phyloP scores from a whole-genome alignment of 2,888 invertebrate genomes.

The Junonia oenone region DNA sequence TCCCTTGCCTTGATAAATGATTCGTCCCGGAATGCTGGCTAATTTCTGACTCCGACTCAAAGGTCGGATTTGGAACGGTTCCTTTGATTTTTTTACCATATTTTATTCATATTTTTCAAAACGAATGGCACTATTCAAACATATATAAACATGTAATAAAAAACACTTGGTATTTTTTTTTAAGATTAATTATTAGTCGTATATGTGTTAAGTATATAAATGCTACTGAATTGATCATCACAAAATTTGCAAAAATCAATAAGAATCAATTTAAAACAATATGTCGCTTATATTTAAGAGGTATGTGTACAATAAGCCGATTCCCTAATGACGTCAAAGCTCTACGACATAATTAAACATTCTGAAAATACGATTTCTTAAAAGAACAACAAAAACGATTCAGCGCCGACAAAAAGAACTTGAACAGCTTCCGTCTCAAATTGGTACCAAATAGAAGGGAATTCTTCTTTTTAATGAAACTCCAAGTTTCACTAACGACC shows the following conservation, averaged over 20 bases:
- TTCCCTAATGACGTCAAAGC: too few species aligned
- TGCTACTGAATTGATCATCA: too few species aligned
- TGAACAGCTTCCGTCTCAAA: conserved; percentile 37
- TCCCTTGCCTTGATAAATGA: conserved; percentile 59
- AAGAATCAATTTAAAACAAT: too few species aligned
- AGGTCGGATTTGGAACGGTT: conserved; percentile 15
- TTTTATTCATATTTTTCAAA: too few species aligned
- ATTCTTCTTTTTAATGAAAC: conserved; percentile 62
- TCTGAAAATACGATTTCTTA: conserved; percentile 7
- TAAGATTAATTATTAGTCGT: too few species aligned
- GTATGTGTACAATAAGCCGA: too few species aligned
- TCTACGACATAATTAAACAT: conserved; percentile 23
- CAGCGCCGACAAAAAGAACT: conserved; percentile 33
- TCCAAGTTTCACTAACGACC: conserved; percentile 60
- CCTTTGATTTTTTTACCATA: conserved; percentile 1
- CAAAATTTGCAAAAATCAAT: too few species aligned
- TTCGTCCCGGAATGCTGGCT: conserved; percentile 54
- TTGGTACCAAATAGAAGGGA: conserved; percentile 49
- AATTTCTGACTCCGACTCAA: conserved; percentile 41
- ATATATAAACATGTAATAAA: too few species aligned
- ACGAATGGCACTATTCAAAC: too few species aligned
- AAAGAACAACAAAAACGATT: conserved; percentile 23
- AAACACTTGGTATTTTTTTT: too few species aligned
- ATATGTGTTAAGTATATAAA: too few species aligned
- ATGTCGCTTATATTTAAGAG: too few species aligned